Base-by-base conservation (phyloP, 2,113 vertebrate species). In the Vombatus ursinus region DNA sequence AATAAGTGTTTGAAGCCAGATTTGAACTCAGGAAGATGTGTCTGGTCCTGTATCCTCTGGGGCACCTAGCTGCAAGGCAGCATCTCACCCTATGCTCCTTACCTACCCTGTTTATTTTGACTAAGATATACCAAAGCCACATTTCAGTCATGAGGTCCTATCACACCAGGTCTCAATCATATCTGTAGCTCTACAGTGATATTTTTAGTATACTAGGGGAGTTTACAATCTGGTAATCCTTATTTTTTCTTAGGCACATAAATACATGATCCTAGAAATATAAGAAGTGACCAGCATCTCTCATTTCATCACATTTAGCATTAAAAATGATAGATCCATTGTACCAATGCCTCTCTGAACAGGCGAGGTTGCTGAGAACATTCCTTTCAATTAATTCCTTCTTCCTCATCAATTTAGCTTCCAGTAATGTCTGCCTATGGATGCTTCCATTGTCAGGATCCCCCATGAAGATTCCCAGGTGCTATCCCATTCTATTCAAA, bases 401-500 rank as follows among this genome's bases (percentile, higher is more conserved):
- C 50, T 49, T 49, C 37, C 24, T 90, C 5, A 50, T 50, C 28
- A 44, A 7, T 22, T 77, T 77, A 77, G 12, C 37, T 77, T 77
- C 61, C 47, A 54, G 22, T 2, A 54, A 37, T 24, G 1, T 28
- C 11, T 14, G 11, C 26, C 12, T 16, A 10, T 61, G 47, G 61
- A 0, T 12, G 28, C 53, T 90, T 49, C 91, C 95, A 52, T 53
- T 52, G 68, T 31, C 52, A 91, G 89, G 3, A 52, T 54, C 57
- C 7, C 50, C 22, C 48, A 2, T 68, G 52, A 49, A 25, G n/a
- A 31, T 95, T 96, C 93, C 54, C 95, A 94, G 94, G 92, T 44
- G 31, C 28, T 48, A 50, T 92, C 25, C 22, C 5, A 47, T 50
- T 91, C n/a, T 92, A 50, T 92, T 92, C n/a, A 93, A 9, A 52